Conservation (phyloP, 1,140 invertebrate genomes). For the Listronotus oregonensis region DNA sequence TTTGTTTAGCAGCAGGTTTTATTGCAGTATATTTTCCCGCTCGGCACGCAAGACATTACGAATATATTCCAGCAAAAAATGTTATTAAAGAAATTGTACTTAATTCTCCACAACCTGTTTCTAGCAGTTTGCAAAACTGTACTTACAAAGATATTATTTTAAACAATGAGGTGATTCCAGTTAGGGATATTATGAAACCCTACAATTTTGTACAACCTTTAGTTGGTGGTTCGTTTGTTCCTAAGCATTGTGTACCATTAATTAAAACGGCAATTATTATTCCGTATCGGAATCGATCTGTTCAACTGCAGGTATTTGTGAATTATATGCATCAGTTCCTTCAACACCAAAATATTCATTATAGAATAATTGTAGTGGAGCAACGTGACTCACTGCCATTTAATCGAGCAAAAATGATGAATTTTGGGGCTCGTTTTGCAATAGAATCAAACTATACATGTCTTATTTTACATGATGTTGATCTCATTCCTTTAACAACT, state of each 20-base stretch:
- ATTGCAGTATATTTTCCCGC: constrained; percentile 46
- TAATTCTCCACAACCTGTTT: constrained; percentile 4
- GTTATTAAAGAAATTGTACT: constrained; percentile 39
- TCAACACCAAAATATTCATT: constrained; percentile 80
- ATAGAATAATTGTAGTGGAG: constrained; percentile 88
- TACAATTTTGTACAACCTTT: constrained; percentile 35
- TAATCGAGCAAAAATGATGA: constrained; percentile 92
- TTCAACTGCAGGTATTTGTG: constrained; percentile 80
- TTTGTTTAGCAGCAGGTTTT: constrained; percentile 37
- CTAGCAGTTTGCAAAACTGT: constrained; percentile 43
- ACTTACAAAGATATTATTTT: constrained; percentile 43
- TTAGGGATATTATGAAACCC: constrained; percentile 30
- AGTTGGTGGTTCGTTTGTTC: constrained; percentile 73
- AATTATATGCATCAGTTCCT: constrained; percentile 90
- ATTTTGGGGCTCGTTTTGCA: constrained; percentile 86
- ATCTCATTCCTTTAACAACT: constrained; percentile 87
- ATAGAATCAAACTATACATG: constrained; percentile 78
- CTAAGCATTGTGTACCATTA: constrained; percentile 71
- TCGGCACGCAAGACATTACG: constrained; percentile 49
- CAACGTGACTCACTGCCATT: constrained; percentile 80
- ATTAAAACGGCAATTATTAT: constrained; percentile 86
- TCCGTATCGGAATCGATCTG: constrained; percentile 83
- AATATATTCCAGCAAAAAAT: constrained; percentile 42
- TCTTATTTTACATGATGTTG: constrained; percentile 94
- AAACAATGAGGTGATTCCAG: constrained; percentile 38